Conservation (phyloP, 1,140 invertebrate species). For the Rhizoglyphus robini region DNA sequence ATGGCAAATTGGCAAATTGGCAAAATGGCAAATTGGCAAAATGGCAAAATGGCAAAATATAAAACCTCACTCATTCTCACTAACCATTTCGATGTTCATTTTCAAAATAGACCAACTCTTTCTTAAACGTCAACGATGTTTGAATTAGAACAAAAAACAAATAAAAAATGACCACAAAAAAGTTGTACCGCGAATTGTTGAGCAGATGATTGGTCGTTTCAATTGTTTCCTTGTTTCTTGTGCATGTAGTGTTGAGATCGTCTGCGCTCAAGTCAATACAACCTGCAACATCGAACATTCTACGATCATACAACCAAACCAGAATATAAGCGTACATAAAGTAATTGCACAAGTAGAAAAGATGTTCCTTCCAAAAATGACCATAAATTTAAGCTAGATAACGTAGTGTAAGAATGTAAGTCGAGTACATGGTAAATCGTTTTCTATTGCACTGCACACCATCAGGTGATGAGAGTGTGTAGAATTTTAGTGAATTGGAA, state of each 20-base stretch:
- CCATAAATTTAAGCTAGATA: not conserved
- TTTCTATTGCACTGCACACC: not conserved
- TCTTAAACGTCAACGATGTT: not conserved
- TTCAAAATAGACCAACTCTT: not conserved
- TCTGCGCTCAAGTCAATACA: not conserved
- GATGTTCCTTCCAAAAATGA: not conserved
- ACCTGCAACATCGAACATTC: not conserved
- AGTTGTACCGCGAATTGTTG: not conserved
- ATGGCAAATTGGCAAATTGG: no score
- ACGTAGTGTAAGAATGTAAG: not conserved
- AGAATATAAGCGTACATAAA: not conserved
- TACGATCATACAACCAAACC: not conserved
- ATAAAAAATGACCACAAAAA: not conserved
- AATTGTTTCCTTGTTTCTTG: no score
- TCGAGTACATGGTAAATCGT: not conserved
- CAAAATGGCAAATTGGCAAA: no score
- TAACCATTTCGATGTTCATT: slow-evolving; percentile 16
- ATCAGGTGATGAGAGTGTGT: not conserved
- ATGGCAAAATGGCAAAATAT: no score
- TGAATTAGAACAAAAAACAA: not conserved
- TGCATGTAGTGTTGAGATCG: not conserved
- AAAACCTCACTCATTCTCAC: no score
- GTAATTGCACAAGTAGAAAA: not conserved
- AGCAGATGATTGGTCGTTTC: not conserved
- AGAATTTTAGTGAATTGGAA: not conserved